Conservation (phyloP, 2,113 vertebrate species). For the Stomatorhinus ivindoensis region DNA sequence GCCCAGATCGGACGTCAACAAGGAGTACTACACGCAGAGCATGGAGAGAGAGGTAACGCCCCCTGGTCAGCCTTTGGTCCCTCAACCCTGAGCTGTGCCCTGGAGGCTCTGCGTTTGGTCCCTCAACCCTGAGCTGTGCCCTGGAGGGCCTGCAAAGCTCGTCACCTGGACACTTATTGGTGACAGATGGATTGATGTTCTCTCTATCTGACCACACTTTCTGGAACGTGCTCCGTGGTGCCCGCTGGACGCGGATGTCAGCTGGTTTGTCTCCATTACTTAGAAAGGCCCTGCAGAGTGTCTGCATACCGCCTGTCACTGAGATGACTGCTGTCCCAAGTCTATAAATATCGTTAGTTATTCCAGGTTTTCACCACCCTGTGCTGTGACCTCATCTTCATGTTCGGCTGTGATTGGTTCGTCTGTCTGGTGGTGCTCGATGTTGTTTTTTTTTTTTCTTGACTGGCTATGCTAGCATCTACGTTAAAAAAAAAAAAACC, state of each 20-base stretch:
- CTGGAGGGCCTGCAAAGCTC: not conserved
- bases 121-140: not conserved
- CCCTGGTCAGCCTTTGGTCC: not conserved
- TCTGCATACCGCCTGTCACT: not conserved
- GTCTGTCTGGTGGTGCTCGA: not conserved
- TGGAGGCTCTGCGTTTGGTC: not conserved
- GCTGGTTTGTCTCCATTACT: not conserved
- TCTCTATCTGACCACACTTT: not conserved
- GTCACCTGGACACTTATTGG: no score
- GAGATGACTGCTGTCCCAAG: not conserved
- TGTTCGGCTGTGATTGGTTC: not conserved
- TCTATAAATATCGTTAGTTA: constrained; percentile 14
- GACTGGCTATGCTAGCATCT: not conserved
- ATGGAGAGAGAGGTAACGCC: constrained; percentile 85
- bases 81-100: not conserved
- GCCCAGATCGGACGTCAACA: constrained; percentile 95
- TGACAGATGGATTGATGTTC: not conserved
- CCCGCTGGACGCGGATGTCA: not conserved
- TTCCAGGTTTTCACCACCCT: not conserved
- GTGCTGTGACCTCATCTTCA: not conserved
- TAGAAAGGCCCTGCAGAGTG: not conserved
- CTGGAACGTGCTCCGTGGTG: not conserved
- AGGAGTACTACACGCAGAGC: constrained; percentile 97
- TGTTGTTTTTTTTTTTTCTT: not conserved
- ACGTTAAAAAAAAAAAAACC: not conserved